Base-by-base conservation (phyloP, 2,888 invertebrate species). In the Stenotaenia linearis region DNA sequence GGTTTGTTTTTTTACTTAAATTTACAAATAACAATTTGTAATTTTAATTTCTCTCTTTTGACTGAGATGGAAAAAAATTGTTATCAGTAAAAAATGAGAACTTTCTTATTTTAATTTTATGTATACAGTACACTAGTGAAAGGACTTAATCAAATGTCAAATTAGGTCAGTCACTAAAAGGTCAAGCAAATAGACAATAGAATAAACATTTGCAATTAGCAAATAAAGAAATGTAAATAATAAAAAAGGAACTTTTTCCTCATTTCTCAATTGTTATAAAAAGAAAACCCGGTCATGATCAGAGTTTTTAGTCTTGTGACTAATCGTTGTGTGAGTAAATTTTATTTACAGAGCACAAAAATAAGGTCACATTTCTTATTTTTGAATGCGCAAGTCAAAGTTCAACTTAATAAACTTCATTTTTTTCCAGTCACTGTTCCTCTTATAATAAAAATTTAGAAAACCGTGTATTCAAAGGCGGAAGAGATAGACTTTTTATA, bases 221-320 rank as follows among this genome's bases (percentile, higher is more conserved):
- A 69, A 28, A 28, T 69, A 69, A 28, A 5, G 28, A 28, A 69
- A 25, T 69, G 69, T 69, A 69, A 28, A 15, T 25, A 28, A 28
- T 25, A 12, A 69, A 69, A 69, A 23, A 21, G 21, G 69, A 18
- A 18, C 23, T 10, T 69, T 4, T 69, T 56, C 56, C 56, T 56
- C 56, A 10, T 56, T 6, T 18, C 56, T 18, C 21, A 56, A 40
- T 40, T 40, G 5, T 7, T 0, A 12, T 69, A 15, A 28, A 69
- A 69, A 69, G 25, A 12, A 69, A 69, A 69, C 25, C 15, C 69
- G 69, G 69, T 69, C 69, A 69, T 69, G 69, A 69, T 69, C 69
- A 69, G 21, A 18, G 25, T 25, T 69, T 69, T 25, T 15, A 28
- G 5, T 69, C 4, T 1, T 28, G 28, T 28, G 69, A 69, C 69